Evolutionary conservation across 2,888 invertebrate genomes (phyloP), one percentile per base, ranked within the genome.

Genomic region (Leucophenga montana): DNA sequence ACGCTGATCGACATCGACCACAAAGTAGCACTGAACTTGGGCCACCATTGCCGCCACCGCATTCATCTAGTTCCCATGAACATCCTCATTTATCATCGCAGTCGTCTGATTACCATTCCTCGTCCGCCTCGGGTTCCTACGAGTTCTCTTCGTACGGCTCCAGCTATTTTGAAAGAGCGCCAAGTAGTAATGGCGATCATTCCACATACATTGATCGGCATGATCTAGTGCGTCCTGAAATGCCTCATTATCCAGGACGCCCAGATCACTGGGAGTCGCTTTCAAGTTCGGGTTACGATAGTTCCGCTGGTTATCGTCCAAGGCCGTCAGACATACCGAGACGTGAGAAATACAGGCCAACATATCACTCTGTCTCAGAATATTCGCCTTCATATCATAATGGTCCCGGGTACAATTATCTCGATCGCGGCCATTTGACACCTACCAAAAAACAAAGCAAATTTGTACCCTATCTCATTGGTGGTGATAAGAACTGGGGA

Each of bases 391-490:
- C 76, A 1, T 56, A 72, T 9, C 70, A 68, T 2, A 67, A 67
- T 5, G 67, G 75, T 18, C 76, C 79, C 2, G 80, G 82, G 2
- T 79, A 81, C 33, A 83, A 84, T 56, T 85, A 85, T 71, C 73
- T 83, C 3, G 84, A 83, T 56, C 75, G 83, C 70, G 77, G 79
- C 18, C 70, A 70, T 1, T 22, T 73, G 1, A 65, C 72, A 1
- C 54, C 74, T 18, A 84, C 87, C 73, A 86, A 87, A 66, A 87
- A 86, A 22, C 83, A 85, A 4, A 72, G 75, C 14, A 85, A 89
- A 71, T 92, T 88, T 77, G 88, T 92, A 27, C 92, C 92, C 0
- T 92, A 92, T 77, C 89, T 91, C 69, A 91, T 92, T 66, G 85
- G 87, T 75, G 89, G 90, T 48, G 90, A 90, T 57, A 39, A 39